A percentile compares a stretch with the other conserved stretches of the same genome.
phyloP scores from a whole-genome alignment of 1,140 invertebrate genomes.

The Caerostris extrusa region DNA sequence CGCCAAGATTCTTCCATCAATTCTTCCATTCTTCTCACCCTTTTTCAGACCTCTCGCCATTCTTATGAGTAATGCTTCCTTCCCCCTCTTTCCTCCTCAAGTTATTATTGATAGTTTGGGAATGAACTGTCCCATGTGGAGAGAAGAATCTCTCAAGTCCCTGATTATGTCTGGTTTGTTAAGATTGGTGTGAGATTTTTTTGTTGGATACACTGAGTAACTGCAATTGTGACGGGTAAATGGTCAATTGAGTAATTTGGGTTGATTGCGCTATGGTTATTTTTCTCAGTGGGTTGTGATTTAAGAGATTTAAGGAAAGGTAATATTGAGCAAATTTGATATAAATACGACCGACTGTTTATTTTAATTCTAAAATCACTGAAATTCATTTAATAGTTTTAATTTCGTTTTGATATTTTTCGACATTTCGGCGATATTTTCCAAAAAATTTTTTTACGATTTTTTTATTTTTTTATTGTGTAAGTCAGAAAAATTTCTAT shows the following conservation, averaged over 20 bases:
- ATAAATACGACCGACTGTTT: too few species aligned
- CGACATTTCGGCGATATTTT: too few species aligned
- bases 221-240: neutral
- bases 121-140: neutral
- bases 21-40: slow-evolving; percentile 27
- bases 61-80: slow-evolving; percentile 11
- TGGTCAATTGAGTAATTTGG: neutral
- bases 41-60: slow-evolving; percentile 10
- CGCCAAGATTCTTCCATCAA: slow-evolving; percentile 29
- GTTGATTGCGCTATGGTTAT: neutral
- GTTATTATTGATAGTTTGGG: neutral
- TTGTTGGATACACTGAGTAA: neutral
- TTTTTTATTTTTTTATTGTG: too few species aligned
- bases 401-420: too few species aligned
- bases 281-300: neutral
- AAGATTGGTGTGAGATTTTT: neutral
- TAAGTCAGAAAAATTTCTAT: too few species aligned
- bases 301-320: neutral
- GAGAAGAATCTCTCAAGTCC: neutral
- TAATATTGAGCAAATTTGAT: neutral
- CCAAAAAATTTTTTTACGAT: too few species aligned
- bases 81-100: neutral
- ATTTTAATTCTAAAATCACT: too few species aligned
- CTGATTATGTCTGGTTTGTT: neutral
- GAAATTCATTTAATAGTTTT: too few species aligned